Evolutionary conservation across 1,140 invertebrate genomes (phyloP).

Genomic region (Drosophila rufa): DNA sequence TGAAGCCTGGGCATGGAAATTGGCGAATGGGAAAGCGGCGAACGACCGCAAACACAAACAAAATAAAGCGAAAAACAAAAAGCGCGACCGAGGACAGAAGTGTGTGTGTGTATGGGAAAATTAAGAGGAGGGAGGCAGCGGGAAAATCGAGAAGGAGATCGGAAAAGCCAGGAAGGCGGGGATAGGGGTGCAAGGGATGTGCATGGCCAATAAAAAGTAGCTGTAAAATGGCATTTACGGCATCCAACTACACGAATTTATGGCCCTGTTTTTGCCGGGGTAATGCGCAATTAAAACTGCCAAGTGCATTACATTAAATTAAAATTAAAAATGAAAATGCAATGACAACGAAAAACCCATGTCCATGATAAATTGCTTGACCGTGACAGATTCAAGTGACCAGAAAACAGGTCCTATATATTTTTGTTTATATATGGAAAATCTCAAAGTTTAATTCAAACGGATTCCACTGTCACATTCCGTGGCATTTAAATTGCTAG

Average conservation of each 20-base stretch:
- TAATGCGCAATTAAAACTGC: conserved; percentile 78
- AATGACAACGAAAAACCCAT: conserved; percentile 30
- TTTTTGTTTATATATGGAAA: neutral
- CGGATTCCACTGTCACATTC: conserved; percentile 1
- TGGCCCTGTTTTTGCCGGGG: conserved; percentile 59
- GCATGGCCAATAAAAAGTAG: conserved; percentile 72
- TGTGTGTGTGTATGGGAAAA: conserved; percentile 4
- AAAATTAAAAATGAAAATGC: conserved; percentile 49
- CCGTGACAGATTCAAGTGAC: conserved; percentile 45
- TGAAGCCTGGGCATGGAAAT: conserved; percentile 29
- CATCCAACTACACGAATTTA: conserved; percentile 74
- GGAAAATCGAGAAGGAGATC: neutral
- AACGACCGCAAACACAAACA: conserved; percentile 64
- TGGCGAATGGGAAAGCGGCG: conserved; percentile 44
- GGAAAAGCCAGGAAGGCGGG: conserved; percentile 2
- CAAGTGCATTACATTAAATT: conserved; percentile 81
- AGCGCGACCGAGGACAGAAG: conserved; percentile 25
- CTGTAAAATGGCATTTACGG: conserved; percentile 78
- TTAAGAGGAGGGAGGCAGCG: neutral
- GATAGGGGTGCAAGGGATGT: conserved; percentile 30
- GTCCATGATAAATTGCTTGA: conserved; percentile 45
- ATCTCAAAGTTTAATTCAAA: conserved; percentile 26
- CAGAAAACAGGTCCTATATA: conserved; percentile 31
- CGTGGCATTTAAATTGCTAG: conserved; percentile 9
- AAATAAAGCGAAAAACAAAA: conserved; percentile 52